These are phyloP conservation scores for Oceanodroma tethys DNA, from an alignment of 2,113 vertebrate genomes.

Conservation along the genomic window DNA sequence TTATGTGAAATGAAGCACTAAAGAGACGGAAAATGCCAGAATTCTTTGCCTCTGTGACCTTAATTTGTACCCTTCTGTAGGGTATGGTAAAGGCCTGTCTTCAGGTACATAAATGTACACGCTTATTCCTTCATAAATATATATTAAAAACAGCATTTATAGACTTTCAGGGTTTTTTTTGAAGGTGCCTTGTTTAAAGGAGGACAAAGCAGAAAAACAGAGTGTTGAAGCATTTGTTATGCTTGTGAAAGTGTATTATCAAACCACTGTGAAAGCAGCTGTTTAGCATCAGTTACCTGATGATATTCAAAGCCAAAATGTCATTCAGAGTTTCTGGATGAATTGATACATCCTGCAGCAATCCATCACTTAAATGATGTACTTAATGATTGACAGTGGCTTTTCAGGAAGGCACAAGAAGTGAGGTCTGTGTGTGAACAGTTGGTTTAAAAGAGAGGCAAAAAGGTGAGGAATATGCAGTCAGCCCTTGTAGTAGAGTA, in stretches of 20 bases:
- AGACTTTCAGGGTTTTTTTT: neutral
- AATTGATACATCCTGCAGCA: neutral
- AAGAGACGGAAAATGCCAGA: neutral
- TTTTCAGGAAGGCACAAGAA: neutral
- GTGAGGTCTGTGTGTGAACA: neutral
- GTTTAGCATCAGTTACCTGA: neutral
- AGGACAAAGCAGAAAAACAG: neutral
- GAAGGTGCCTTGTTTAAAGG: neutral
- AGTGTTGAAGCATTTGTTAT: neutral
- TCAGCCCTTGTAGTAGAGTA: neutral
- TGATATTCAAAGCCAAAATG: neutral
- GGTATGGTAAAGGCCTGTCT: neutral
- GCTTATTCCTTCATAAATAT: neutral
- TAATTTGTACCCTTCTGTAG: neutral
- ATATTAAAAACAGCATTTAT: neutral
- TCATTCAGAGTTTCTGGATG: neutral
- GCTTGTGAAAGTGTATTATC: neutral
- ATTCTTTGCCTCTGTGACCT: neutral
- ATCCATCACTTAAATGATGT: neutral
- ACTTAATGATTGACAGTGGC: neutral
- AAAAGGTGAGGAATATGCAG: neutral
- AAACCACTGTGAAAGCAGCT: neutral
- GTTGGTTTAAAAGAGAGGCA: neutral
- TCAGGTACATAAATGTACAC: neutral
- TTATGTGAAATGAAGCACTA: neutral